Evolutionary conservation across 2,113 vertebrate genomes (phyloP).

Genomic region (Carollia perspicillata): DNA sequence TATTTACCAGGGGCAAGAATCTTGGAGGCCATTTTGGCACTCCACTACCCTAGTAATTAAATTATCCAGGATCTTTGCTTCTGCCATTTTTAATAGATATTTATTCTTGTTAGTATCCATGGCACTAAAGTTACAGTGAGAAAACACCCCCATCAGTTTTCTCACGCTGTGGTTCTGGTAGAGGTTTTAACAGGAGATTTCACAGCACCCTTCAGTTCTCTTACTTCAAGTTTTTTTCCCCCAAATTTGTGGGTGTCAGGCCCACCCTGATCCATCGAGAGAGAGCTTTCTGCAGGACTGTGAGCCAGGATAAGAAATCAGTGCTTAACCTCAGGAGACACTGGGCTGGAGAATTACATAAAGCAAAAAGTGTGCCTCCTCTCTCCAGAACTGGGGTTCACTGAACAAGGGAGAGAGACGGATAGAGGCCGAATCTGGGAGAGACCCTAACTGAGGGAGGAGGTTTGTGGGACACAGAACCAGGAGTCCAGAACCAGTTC

Average conservation of each 20-base stretch:
- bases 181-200: neutral
- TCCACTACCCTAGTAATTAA: neutral
- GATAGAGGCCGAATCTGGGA: neutral
- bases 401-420: neutral
- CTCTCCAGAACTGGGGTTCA: neutral
- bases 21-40: neutral
- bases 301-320: neutral
- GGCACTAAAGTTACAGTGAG: neutral
- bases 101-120: neutral
- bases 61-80: neutral
- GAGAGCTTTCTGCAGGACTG: neutral
- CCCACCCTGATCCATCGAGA: too few relatives aligned
- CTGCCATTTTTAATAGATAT: neutral
- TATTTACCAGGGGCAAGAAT: neutral
- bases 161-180: neutral
- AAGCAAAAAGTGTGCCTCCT: neutral
- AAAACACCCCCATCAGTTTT: neutral
- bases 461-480: neutral
- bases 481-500: neutral
- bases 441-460: neutral
- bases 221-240: slow-evolving; percentile 21
- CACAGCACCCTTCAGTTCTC: neutral
- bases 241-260: too few relatives aligned
- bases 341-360: neutral
- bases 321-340: neutral